Conservation (phyloP, 2,888 invertebrate species). For the Gymnoscelis rufifasciata region DNA sequence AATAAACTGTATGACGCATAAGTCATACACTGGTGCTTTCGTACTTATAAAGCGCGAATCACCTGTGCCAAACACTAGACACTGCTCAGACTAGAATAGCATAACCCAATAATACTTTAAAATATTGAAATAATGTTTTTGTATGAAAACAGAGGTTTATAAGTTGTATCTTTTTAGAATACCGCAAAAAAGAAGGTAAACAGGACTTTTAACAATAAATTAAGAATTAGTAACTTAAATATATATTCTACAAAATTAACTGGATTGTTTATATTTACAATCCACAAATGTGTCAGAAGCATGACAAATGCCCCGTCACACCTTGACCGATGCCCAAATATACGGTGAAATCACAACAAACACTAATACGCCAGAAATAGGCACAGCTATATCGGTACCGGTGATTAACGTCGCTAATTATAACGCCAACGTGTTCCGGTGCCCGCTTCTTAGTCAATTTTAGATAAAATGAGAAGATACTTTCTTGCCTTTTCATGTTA, state of each 20-base stretch:
- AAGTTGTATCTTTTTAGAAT: too few species aligned
- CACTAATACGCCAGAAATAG: slow-evolving; percentile 24
- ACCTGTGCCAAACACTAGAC: slow-evolving; percentile 30
- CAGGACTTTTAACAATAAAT: neutral
- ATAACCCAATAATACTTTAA: too few species aligned
- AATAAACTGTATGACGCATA: slow-evolving; percentile 47
- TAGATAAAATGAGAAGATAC: slow-evolving; percentile 6
- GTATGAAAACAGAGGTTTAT: too few species aligned
- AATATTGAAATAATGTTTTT: too few species aligned
- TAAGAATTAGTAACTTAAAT: too few species aligned
- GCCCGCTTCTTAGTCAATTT: slow-evolving; percentile 16
- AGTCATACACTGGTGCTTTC: slow-evolving; percentile 30
- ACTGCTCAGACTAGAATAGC: slow-evolving; percentile 6
- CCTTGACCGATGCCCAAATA: slow-evolving; percentile 22
- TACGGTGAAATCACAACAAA: slow-evolving; percentile 24
- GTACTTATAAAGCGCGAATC: slow-evolving; percentile 26
- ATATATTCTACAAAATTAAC: too few species aligned
- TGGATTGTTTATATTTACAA: neutral
- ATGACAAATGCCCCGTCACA: slow-evolving; percentile 1
- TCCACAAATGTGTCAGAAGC: slow-evolving; percentile 5
- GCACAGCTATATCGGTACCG: slow-evolving; percentile 21
- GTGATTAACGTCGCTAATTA: slow-evolving; percentile 29
- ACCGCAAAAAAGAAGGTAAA: neutral
- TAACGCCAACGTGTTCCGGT: slow-evolving; percentile 23
- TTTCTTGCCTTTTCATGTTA: neutral